Conservation (phyloP, 2,113 vertebrate genomes). For the Eulacestoma nigropectus region DNA sequence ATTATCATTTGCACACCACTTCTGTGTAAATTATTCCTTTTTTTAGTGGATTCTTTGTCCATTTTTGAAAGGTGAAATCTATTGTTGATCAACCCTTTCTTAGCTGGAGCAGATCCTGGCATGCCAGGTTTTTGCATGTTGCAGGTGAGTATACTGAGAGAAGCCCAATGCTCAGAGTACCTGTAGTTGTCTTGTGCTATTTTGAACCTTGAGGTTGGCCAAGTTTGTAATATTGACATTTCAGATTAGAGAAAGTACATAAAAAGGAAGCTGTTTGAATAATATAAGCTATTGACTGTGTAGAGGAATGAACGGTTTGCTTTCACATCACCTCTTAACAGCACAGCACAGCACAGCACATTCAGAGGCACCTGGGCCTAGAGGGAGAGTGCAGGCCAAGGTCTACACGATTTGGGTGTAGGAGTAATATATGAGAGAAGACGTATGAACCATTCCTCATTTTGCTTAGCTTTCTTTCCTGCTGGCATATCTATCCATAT, state of each 20-base stretch:
- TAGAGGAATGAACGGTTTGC: not conserved
- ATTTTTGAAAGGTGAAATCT: constrained; percentile 42
- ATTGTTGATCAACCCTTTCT: not conserved
- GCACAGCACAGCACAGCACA: too few species aligned
- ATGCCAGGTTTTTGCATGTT: not conserved
- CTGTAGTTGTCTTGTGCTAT: not conserved
- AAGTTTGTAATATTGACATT: not conserved
- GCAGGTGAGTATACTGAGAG: not conserved
- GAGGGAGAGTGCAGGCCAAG: not conserved
- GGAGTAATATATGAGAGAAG: not conserved
- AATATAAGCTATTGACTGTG: not conserved
- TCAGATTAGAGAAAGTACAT: not conserved
- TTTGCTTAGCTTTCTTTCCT: not conserved
- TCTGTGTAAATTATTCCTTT: constrained; percentile 64
- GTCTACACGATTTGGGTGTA: not conserved
- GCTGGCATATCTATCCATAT: not conserved
- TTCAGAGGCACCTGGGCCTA: not conserved
- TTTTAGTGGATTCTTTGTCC: constrained; percentile 17
- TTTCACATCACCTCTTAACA: not conserved
- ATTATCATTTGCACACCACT: constrained; percentile 51
- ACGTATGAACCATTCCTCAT: not conserved
- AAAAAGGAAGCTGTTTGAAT: not conserved
- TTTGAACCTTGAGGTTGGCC: not conserved
- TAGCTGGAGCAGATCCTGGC: not conserved
- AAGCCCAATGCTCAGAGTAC: not conserved